Evolutionary conservation across 2,888 invertebrate species (phyloP).

Genomic region (Azorinus chamasolen): DNA sequence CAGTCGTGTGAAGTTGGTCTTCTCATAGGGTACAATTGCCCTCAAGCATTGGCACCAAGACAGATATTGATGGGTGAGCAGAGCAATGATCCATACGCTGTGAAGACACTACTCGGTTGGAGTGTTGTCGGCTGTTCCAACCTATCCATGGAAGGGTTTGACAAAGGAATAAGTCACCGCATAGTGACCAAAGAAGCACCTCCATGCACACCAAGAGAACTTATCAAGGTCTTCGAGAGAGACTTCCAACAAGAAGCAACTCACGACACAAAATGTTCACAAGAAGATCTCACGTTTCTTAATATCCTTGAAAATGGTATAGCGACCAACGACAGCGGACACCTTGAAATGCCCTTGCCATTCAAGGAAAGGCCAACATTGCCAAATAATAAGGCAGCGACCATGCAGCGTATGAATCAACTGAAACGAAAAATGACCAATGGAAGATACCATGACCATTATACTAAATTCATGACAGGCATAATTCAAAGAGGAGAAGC

Average conservation of each 20-base stretch:
- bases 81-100: no score
- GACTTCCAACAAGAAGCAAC: constrained; percentile 12
- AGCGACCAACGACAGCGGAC: not conserved
- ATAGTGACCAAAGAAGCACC: no score
- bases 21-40: constrained; percentile 55
- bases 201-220: no score
- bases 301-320: not conserved
- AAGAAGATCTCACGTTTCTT: constrained; percentile 17
- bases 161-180: no score
- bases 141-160: no score
- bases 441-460: no score
- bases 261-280: no score
- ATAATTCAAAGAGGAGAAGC: constrained; percentile 29
- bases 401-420: constrained; percentile 15
- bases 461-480: no score
- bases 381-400: constrained; percentile 6
- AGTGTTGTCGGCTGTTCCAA: no score
- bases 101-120: no score
- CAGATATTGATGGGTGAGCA: no score
- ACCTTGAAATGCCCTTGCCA: constrained; percentile 18
- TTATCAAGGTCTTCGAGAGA: constrained; percentile 10
- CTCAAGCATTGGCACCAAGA: constrained; percentile 50
- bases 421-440: constrained; percentile 26
- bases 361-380: constrained; percentile 3
- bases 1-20: no score